These are phyloP conservation scores for Drosophila recens DNA, from an alignment of 2,888 invertebrate species.

Conservation along the genomic window DNA sequence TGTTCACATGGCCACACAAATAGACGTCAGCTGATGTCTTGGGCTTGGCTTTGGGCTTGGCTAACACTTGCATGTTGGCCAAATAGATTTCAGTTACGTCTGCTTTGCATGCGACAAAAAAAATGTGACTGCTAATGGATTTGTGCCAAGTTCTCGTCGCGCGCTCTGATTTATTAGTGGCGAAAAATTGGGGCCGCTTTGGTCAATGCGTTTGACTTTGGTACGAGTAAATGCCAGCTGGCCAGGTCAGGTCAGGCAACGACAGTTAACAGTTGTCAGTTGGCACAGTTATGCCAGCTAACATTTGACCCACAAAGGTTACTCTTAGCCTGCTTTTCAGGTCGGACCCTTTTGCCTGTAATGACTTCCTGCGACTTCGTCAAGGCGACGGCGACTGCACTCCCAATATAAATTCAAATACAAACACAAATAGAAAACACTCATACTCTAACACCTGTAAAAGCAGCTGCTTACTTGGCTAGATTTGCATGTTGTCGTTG, in stretches of 20 bases:
- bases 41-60: constrained; percentile 40
- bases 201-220: constrained; percentile 67
- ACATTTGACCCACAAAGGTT: constrained; percentile 77
- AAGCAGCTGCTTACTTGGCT: constrained; percentile 19
- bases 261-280: neutral
- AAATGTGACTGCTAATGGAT: constrained; percentile 74
- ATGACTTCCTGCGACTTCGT: constrained; percentile 69
- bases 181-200: constrained; percentile 52
- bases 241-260: constrained; percentile 8
- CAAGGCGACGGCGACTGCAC: constrained; percentile 27
- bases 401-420: constrained; percentile 13
- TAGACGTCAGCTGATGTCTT: constrained; percentile 38
- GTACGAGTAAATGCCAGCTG: constrained; percentile 38
- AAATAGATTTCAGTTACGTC: constrained; percentile 66
- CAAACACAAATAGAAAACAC: constrained; percentile 20
- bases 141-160: constrained; percentile 77
- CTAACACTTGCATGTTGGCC: constrained; percentile 72
- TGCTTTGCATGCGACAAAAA: constrained; percentile 67
- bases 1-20: constrained; percentile 44
- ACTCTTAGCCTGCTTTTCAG: constrained; percentile 42
- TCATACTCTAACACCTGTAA: constrained; percentile 2
- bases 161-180: constrained; percentile 72
- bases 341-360: constrained; percentile 51
- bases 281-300: constrained; percentile 64
- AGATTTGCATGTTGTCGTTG: constrained; percentile 31